Conservation (phyloP, 2,113 vertebrate genomes). For the Brachypteracias leptosomus region DNA sequence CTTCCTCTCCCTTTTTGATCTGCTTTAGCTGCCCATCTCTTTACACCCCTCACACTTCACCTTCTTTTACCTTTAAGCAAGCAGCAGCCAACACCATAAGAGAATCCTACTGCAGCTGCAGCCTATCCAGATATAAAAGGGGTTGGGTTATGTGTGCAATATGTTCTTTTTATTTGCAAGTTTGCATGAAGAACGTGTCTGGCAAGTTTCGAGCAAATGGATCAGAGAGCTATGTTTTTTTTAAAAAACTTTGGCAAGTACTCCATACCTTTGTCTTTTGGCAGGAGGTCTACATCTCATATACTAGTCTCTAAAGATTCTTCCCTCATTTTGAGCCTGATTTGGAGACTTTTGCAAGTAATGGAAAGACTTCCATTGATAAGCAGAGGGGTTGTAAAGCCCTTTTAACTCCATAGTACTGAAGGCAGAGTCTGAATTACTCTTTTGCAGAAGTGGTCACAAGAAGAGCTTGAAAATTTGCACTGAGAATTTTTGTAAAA, state of each 20-base stretch:
- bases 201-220: constrained; percentile 64
- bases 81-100: neutral
- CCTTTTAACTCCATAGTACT: neutral
- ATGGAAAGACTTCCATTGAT: constrained; percentile 45
- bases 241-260: constrained; percentile 48
- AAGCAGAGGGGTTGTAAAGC: neutral
- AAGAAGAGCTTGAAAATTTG: neutral
- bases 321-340: constrained; percentile 45
- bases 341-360: neutral
- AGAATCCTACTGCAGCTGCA: constrained; percentile 35
- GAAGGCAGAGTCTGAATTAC: neutral
- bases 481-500: neutral
- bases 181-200: constrained; percentile 70
- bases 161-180: constrained; percentile 67
- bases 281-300: constrained; percentile 62
- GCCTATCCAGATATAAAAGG: constrained; percentile 27
- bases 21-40: neutral
- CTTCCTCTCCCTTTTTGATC: neutral
- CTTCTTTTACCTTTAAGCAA: constrained; percentile 48
- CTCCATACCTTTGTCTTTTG: constrained; percentile 66
- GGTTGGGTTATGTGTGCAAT: constrained; percentile 48
- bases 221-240: constrained; percentile 56
- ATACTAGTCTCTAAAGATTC: constrained; percentile 61
- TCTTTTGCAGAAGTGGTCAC: neutral
- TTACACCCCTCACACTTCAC: neutral